These are phyloP conservation scores for Parnassius glacialis DNA, from an alignment of 2,888 invertebrate species.

Conservation along the genomic window DNA sequence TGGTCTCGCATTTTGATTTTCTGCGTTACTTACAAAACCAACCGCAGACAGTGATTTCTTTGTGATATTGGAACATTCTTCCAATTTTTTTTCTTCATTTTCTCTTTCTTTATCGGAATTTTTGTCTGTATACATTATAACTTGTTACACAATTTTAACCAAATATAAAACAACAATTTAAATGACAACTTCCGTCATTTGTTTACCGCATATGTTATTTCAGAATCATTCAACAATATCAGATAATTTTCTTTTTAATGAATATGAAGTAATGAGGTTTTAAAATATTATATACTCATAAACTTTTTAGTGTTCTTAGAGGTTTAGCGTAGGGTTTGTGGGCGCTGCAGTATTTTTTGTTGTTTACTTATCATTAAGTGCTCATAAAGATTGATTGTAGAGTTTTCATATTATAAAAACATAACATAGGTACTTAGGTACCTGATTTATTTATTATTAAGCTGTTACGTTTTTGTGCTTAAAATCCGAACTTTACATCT, in stretches of 20 bases:
- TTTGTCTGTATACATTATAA: conserved; percentile 69
- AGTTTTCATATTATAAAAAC: no score
- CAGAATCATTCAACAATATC: no score
- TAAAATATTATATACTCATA: background rate
- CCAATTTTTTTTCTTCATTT: conserved; percentile 59
- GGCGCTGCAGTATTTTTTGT: no score
- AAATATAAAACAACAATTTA: conserved; percentile 24
- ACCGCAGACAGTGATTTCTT: conserved; percentile 71
- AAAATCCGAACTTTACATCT: no score
- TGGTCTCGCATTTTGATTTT: conserved; percentile 60
- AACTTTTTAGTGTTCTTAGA: no score
- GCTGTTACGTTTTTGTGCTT: no score
- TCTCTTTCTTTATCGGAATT: conserved; percentile 71
- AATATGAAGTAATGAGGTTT: background rate
- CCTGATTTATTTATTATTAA: no score
- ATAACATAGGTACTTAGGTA: no score
- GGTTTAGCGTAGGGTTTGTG: no score
- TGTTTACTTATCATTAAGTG: no score
- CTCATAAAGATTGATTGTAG: no score
- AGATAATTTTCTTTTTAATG: no score
- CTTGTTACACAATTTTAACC: conserved; percentile 32
- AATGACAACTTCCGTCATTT: conserved; percentile 42
- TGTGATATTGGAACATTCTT: conserved; percentile 60
- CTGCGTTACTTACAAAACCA: conserved; percentile 60
- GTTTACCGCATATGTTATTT: conserved; percentile 41